These are phyloP conservation scores for Nomada ferruginata DNA, from an alignment of 2,888 invertebrate genomes.

Conservation along the genomic window DNA sequence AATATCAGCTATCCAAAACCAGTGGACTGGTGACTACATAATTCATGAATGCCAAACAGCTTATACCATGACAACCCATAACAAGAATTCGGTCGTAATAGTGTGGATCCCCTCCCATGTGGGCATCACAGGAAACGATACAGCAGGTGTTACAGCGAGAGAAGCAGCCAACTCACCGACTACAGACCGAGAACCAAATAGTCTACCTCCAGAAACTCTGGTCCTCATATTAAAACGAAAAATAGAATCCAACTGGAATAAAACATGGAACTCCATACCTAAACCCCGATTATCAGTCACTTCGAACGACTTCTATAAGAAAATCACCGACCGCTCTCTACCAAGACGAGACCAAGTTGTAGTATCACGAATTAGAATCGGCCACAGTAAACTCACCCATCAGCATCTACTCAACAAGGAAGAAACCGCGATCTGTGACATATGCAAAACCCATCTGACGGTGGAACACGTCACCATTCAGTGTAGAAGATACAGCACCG, in stretches of 20 bases:
- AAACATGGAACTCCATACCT: not conserved
- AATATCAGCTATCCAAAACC: not conserved
- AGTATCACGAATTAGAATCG: no score
- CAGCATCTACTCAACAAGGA: slow-evolving; percentile 6
- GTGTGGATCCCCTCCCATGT: not conserved
- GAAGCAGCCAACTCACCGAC: slow-evolving; percentile 6
- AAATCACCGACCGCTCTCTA: not conserved
- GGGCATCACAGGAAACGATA: slow-evolving; percentile 6
- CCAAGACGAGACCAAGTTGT: no score
- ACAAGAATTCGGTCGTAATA: not conserved
- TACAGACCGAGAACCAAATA: not conserved
- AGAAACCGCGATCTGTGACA: slow-evolving; percentile 8
- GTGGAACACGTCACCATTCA: not conserved
- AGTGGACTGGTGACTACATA: not conserved
- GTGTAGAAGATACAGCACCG: not conserved
- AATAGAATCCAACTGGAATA: not conserved
- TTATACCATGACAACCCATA: not conserved
- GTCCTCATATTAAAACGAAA: not conserved
- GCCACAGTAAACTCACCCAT: not conserved
- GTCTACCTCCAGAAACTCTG: not conserved
- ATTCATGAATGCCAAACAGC: slow-evolving; percentile 1
- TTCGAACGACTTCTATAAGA: not conserved
- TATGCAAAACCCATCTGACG: slow-evolving; percentile 1
- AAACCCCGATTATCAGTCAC: not conserved
- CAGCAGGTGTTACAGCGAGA: not conserved